phyloP scores from a whole-genome alignment of 2,797 vertebrate species.

The Mus caroli region DNA sequence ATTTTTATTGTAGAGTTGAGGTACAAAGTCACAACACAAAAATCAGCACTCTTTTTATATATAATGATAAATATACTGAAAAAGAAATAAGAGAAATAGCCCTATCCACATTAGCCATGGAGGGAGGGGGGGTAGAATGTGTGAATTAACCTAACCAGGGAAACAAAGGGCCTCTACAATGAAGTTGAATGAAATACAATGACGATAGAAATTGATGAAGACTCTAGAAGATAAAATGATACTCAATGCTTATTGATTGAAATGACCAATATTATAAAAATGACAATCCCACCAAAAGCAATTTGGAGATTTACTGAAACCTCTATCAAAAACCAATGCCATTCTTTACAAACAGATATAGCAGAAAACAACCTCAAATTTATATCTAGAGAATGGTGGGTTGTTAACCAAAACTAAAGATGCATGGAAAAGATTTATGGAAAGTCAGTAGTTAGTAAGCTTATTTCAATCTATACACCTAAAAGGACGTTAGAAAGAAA shows the following conservation, averaged over 20 bases:
- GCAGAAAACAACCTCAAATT: neutral
- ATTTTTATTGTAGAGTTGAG: neutral
- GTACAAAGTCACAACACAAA: neutral
- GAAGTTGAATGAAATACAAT: no score
- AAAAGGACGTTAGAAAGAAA: neutral
- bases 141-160: neutral
- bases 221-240: neutral
- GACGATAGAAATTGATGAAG: neutral
- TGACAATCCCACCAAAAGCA: neutral
- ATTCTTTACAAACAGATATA: neutral
- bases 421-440: neutral
- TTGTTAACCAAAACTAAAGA: neutral
- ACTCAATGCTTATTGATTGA: neutral
- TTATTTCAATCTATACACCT: neutral
- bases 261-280: neutral
- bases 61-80: neutral
- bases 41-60: neutral
- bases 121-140: accelerated
- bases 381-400: neutral
- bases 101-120: neutral
- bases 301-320: neutral
- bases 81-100: neutral
- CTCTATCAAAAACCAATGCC: neutral
- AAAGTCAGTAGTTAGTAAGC: neutral
- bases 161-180: neutral